Evolutionary conservation across 2,113 vertebrate genomes (phyloP).

Genomic region (Lota lota): DNA sequence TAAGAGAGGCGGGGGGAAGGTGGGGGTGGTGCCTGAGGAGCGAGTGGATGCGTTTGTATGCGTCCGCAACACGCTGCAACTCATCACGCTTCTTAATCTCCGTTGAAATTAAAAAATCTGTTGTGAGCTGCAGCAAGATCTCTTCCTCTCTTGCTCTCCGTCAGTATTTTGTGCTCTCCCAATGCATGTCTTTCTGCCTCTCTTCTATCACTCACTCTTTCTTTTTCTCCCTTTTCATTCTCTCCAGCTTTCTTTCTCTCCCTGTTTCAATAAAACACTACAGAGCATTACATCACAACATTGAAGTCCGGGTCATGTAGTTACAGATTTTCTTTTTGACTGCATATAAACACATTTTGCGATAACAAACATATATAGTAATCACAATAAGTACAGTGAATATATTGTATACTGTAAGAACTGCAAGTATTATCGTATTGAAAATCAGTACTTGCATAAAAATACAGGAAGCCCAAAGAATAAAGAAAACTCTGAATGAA

Average conservation of each 20-base stretch:
- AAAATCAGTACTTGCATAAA: no score
- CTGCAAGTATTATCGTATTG: no score
- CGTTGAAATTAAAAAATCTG: constrained; percentile 52
- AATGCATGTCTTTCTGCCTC: constrained; percentile 19
- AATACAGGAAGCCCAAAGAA: no score
- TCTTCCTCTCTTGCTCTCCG: neutral
- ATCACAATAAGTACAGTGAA: no score
- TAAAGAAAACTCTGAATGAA: no score
- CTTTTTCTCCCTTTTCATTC: neutral
- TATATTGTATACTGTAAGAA: no score
- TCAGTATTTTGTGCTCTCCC: neutral
- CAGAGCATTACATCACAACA: no score
- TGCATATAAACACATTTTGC: no score
- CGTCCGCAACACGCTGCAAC: constrained; percentile 25
- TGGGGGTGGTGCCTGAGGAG: neutral
- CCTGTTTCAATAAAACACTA: neutral
- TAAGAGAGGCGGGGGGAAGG: constrained; percentile 40
- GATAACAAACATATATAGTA: no score
- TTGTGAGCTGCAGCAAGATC: constrained; percentile 19
- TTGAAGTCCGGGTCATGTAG: no score
- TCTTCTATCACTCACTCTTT: neutral
- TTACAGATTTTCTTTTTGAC: no score
- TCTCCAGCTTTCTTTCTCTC: constrained; percentile 10
- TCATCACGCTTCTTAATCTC: constrained; percentile 46
- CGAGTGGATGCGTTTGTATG: neutral